Evolutionary conservation across 2,113 vertebrate genomes (phyloP).

Genomic region (Phocoena sinus): DNA sequence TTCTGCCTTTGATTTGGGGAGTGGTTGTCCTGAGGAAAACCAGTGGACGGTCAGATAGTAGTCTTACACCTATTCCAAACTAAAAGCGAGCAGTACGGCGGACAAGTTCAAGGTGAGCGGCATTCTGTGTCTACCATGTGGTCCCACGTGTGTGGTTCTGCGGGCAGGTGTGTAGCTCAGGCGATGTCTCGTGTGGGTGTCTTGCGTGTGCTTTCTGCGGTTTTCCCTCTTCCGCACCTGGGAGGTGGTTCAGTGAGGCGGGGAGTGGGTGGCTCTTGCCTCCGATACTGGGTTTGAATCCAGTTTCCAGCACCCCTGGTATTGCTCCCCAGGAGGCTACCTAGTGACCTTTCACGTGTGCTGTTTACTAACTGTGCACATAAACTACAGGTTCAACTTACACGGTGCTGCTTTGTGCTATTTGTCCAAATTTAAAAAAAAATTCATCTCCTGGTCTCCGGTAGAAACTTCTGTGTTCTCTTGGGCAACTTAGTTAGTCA

Average conservation of each 20-base stretch:
- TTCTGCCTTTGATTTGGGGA: background rate
- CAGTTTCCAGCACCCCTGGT: background rate
- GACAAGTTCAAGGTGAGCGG: background rate
- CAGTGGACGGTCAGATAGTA: accelerated
- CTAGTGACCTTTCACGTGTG: accelerated
- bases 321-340: accelerated
- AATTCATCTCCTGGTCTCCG: background rate
- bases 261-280: background rate
- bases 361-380: background rate
- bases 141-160: background rate
- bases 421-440: background rate
- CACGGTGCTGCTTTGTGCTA: no score
- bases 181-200: background rate
- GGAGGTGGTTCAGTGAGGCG: background rate
- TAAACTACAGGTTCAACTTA: background rate
- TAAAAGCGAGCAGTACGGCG: accelerated
- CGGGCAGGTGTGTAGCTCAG: background rate
- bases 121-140: background rate
- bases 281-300: background rate
- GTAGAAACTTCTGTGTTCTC: background rate
- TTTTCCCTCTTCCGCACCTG: background rate
- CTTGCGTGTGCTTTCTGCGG: background rate
- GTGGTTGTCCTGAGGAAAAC: background rate
- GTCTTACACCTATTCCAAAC: no score
- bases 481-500: background rate